Evolutionary conservation across 2,888 invertebrate genomes (phyloP), one percentile per base, ranked within the genome.

Genomic region (Dugesia japonica): DNA sequence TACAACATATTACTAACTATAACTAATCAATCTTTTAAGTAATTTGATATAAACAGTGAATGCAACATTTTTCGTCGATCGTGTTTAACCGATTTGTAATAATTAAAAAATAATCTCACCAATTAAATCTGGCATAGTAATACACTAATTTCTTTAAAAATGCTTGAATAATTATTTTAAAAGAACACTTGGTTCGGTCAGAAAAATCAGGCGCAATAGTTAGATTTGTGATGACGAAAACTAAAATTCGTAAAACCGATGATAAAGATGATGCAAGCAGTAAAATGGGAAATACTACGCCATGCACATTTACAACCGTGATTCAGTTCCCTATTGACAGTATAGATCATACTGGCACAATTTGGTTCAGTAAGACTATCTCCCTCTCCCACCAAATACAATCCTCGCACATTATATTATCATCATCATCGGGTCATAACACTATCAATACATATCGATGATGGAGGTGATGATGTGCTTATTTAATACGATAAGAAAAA

Each of bases 91-190:
- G 9, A 56, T 4, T 56, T 38, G 38, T 38, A 38, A 17, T 38
- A 38, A 38, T 38, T 38, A 38, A 38, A 56, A 56, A n/a, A 7
- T n/a, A 56, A 56, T 56, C 56, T 56, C 56, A n/a, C 56, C 56
- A 56, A 38, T 56, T 56, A 56, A 56, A 56, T 56, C 56, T 56
- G 56, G 56, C 56, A 23, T 56, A 4, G 56, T 56, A 56, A 56
- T 56, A 56, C 4, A 56, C 9, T 56, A 56, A 56, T 56, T n/a
- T 56, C 23, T 4, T 23, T 13, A 23, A 23, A 56, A 23, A n/a
- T n/a, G 7, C 56, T n/a, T 4, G 23, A n/a, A 4, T 56, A 56
- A 56, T 20, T n/a, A 13, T 56, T 56, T 7, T 56, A 23, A 56
- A 56, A 13, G 20, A 56, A 23, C 23, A 23, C 23, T 13, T 23